phyloP scores from a whole-genome alignment of 1,140 invertebrate genomes.

The Nylanderia fulva region DNA sequence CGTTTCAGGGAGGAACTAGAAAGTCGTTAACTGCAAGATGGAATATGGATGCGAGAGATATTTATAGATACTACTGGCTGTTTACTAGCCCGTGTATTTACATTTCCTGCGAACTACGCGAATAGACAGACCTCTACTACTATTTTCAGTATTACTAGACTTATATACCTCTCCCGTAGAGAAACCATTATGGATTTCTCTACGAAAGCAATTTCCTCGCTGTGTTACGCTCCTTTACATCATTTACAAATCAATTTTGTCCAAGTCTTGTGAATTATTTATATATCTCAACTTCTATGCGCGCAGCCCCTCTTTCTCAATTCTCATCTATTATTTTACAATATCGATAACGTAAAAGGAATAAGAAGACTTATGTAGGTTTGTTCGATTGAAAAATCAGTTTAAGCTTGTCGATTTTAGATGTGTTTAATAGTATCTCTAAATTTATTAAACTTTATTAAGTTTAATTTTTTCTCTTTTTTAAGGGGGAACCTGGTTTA shows the following conservation, averaged over 20 bases:
- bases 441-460: no score
- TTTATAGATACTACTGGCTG: constrained; percentile 37
- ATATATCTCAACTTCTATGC: neutral
- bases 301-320: neutral
- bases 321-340: neutral
- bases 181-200: constrained; percentile 22
- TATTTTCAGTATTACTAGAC: constrained; percentile 29
- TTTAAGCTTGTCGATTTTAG: no score
- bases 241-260: constrained; percentile 28
- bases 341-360: neutral
- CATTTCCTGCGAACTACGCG: constrained; percentile 41
- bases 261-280: neutral
- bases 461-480: no score
- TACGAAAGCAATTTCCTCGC: constrained; percentile 6
- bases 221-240: neutral
- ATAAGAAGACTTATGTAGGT: no score
- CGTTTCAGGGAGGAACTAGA: constrained; percentile 42
- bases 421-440: no score
- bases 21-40: constrained; percentile 44
- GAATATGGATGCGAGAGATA: constrained; percentile 33
- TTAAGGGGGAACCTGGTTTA: no score
- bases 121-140: constrained; percentile 16
- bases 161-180: neutral
- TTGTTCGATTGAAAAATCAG: no score
- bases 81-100: constrained; percentile 36